Evolutionary conservation across 2,797 vertebrate genomes (phyloP), one percentile per base, ranked within the genome.

Genomic region (Huso huso): DNA sequence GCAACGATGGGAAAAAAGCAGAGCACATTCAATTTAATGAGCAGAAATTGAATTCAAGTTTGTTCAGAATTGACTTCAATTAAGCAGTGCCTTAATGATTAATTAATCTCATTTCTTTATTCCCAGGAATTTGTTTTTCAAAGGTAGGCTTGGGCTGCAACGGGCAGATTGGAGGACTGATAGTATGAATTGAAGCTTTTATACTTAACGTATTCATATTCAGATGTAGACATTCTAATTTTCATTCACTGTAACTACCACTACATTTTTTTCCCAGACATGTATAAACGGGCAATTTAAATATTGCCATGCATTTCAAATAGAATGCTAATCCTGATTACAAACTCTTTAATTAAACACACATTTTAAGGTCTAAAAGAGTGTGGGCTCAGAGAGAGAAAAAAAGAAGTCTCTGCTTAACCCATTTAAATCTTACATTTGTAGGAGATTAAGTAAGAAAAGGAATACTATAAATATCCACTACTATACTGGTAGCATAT

Each of bases 51-150:
- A 97, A 96, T 96, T 94, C 89, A 92, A 93, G 93, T 95, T 96
- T 94, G 92, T 93, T 95, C 89, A 87, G 91, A 97, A 95, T 90
- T 96, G 91, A 95, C 94, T 97, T 97, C 93, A 98, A 97, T 97
- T 97, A 96, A 92, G 88, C 89, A 77, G 87, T 90, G 92, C 92
- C 92, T 92, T 96, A 95, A 96, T 95, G 93, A 95, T 95, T 95
- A 95, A 95, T 97, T 95, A 95, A 96, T 97, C 93, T 92, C 88
- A 92, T 91, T 91, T 92, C 91, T 94, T 95, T 94, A 93, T 95
- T 97, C 89, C 84, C 87, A 84, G 86, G 91, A 93, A 94, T 93
- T 93, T 93, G 88, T 94, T 94, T 94, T 95, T 93, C 86, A 93
- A 95, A 95, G 91, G 92, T 87, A 88, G 87, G 92, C 90, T 92